A percentile compares a stretch with the other conserved stretches of the same genome.
phyloP scores from a whole-genome alignment of 2,797 vertebrate genomes.

The Mormyrus hasselquistii region DNA sequence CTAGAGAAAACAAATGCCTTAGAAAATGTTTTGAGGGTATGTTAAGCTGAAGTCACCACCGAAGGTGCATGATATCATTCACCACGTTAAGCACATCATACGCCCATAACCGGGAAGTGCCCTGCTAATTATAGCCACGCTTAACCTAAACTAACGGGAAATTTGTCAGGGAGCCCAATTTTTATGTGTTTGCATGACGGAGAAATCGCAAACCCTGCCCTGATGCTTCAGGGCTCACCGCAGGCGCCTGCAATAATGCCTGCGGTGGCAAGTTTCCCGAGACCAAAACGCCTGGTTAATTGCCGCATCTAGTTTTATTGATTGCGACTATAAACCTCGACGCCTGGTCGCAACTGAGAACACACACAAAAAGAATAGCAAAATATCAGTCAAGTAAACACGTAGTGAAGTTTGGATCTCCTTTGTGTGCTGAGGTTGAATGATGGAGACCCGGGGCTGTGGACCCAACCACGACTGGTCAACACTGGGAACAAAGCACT shows the following conservation, averaged over 20 bases:
- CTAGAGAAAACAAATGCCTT: not conserved
- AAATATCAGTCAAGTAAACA: not conserved
- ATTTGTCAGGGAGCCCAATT: not conserved
- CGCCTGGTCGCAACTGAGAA: not conserved
- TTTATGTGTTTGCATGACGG: not conserved
- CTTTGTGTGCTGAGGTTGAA: not conserved
- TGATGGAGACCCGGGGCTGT: not conserved
- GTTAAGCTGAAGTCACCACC: not conserved
- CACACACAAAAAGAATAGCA: not conserved
- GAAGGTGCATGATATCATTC: not conserved
- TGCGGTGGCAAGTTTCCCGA: not conserved
- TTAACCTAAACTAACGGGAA: not conserved
- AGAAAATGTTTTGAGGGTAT: not conserved
- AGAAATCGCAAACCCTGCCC: not conserved
- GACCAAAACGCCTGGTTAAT: not conserved
- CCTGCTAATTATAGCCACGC: not conserved
- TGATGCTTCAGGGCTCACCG: not conserved
- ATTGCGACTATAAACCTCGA: not conserved
- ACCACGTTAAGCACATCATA: not conserved
- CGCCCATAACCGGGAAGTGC: not conserved
- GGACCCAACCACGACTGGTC: not conserved
- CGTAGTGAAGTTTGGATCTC: not conserved
- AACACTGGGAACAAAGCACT: not conserved
- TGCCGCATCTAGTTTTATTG: not conserved
- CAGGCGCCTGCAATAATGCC: not conserved